phyloP scores from a whole-genome alignment of 2,113 vertebrate species.

The Lagopus leucura region DNA sequence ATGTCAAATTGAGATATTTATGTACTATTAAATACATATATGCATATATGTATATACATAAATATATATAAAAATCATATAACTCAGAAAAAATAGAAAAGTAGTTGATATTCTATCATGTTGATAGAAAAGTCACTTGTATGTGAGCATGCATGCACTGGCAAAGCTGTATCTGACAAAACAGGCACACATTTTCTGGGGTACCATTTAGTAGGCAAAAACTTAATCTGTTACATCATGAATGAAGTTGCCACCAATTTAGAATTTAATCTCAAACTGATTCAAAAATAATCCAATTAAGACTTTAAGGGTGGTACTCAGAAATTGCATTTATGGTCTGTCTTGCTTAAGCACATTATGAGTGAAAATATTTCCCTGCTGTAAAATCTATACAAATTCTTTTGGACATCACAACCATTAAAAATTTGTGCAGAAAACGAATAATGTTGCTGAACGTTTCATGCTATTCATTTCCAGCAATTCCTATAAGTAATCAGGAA shows the following conservation, averaged over 20 bases:
- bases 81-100: not conserved
- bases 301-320: not conserved
- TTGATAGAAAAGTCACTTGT: not conserved
- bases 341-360: constrained; percentile 10
- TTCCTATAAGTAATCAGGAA: constrained; percentile 65
- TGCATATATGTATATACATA: rapidly evolving
- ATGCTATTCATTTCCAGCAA: constrained; percentile 41
- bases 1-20: not conserved
- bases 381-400: constrained; percentile 61
- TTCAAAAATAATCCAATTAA: constrained; percentile 26
- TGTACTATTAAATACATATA: not conserved
- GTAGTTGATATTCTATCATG: not conserved
- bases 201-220: not conserved
- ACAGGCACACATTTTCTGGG: not conserved
- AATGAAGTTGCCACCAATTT: not conserved
- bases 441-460: constrained; percentile 69
- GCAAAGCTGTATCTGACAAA: not conserved
- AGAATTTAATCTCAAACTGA: constrained; percentile 61
- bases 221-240: not conserved
- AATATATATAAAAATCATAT: not conserved
- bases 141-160: not conserved
- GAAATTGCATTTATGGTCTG: constrained; percentile 18
- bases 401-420: constrained; percentile 54
- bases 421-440: constrained; percentile 63
- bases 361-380: not conserved